Percentiles rank a stretch among this genome's conserved stretches.
phyloP scores from a whole-genome alignment of 2,113 vertebrate species.

The Axis porcinus region DNA sequence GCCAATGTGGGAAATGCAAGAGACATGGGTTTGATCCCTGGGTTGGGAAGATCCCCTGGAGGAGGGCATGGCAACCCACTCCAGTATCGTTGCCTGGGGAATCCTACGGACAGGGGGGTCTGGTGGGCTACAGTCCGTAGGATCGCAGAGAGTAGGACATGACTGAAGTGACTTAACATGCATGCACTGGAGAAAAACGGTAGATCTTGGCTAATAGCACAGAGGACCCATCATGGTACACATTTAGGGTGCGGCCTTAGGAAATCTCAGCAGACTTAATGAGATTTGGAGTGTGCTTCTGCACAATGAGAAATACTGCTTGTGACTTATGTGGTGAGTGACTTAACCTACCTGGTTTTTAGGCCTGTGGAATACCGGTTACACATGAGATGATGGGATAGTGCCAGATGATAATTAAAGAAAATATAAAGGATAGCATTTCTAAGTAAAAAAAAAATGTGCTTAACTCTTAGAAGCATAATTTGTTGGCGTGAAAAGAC shows the following conservation, averaged over 20 bases:
- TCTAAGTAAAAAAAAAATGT: neutral
- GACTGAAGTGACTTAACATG: neutral
- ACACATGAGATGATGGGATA: neutral
- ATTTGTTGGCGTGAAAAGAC: neutral
- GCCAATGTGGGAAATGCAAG: neutral
- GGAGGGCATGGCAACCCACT: neutral
- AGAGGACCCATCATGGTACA: neutral
- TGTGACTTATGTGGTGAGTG: neutral
- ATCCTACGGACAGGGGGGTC: neutral
- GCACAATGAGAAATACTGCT: neutral
- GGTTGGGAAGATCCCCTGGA: neutral
- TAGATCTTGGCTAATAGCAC: neutral
- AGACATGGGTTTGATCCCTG: neutral
- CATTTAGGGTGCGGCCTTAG: neutral
- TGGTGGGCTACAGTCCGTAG: neutral
- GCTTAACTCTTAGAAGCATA: neutral
- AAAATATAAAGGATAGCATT: neutral
- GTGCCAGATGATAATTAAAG: neutral
- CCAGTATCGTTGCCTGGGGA: neutral
- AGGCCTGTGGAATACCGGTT: neutral
- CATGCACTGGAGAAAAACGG: neutral
- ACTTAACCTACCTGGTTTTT: neutral
- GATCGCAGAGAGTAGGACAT: neutral
- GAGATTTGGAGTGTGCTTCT: neutral
- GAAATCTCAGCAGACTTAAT: neutral